Percentiles rank a stretch among this genome's conserved stretches.
phyloP scores from a whole-genome alignment of 2,888 invertebrate species.

The Omphaloscelis lunosa region DNA sequence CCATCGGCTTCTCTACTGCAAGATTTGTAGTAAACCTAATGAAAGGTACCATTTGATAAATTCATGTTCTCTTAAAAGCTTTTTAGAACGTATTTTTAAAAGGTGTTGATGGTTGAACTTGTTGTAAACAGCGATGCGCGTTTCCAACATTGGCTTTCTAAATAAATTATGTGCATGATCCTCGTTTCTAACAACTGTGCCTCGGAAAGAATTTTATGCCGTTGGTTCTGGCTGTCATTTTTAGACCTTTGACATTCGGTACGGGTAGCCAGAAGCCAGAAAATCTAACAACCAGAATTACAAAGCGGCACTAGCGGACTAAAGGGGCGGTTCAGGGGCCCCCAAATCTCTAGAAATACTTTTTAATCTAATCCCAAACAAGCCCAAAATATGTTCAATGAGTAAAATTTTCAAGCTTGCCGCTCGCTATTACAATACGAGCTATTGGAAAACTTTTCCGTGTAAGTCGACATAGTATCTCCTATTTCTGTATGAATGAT shows the following conservation, averaged over 20 bases:
- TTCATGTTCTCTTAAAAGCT: not conserved
- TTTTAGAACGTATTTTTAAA: too few species aligned
- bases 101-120: not conserved
- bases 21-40: conserved; percentile 83
- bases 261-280: not conserved
- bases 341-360: not conserved
- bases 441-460: not conserved
- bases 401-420: too few species aligned
- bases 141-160: not conserved
- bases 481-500: not conserved
- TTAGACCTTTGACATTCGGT: not conserved
- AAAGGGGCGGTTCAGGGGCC: not conserved
- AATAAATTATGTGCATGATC: not conserved
- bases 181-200: not conserved
- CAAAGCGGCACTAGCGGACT: not conserved
- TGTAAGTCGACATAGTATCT: not conserved
- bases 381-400: not conserved
- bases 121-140: not conserved
- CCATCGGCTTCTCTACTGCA: conserved; percentile 85
- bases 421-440: too few species aligned
- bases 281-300: not conserved
- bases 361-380: not conserved
- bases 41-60: conserved; percentile 75
- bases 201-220: too few species aligned
- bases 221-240: not conserved